Base-by-base conservation (phyloP, 2,888 invertebrate genomes). In the Oscheius sp. region DNA sequence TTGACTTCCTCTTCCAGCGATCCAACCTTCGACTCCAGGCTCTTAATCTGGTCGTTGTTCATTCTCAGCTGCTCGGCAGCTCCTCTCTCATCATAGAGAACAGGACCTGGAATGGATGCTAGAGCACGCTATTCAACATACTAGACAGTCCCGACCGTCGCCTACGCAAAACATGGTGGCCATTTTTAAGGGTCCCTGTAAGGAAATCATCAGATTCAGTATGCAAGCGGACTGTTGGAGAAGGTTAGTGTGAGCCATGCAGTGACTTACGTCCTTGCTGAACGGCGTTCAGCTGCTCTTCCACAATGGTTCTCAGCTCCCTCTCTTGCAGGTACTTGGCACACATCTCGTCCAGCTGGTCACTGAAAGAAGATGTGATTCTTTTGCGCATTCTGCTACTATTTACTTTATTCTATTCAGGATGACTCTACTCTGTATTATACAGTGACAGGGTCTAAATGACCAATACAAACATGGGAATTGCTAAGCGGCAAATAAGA, bases 341-440 rank as follows among this genome's bases (percentile, higher is more conserved):
- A 21, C 73, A 65, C 75, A 77, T 76, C 11, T 70, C 73, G 51
- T 80, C 79, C 13, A 79, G 29, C 32, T 73, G 76, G n/a, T 68
- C 70, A 55, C 78, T 77, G 57, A 42, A 70, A 29, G 29, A 32
- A 21, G 9, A 21, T 53, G 11, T 37, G 50, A n/a, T 50, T 50
- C 0, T 50, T 50, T 50, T 50, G 1, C 13, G 50, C 10, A 9
- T 50, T 50, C 50, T 9, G 50, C 13, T 9, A 13, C 13, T 50
- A 10, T 9, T 10, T 13, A 13, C 9, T 9, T 50, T 50, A 58
- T 29, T 7, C 33, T 29, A 11, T 50, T 50, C 50, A 50, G 13
- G 13, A 11, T 11, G 9, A 50, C 0, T 50, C 50, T 11, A 50
- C 9, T 11, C 9, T 50, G 50, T 13, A 11, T 50, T 50, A 11